phyloP scores from a whole-genome alignment of 1,140 invertebrate genomes.

The Dendroctonus ponderosae region DNA sequence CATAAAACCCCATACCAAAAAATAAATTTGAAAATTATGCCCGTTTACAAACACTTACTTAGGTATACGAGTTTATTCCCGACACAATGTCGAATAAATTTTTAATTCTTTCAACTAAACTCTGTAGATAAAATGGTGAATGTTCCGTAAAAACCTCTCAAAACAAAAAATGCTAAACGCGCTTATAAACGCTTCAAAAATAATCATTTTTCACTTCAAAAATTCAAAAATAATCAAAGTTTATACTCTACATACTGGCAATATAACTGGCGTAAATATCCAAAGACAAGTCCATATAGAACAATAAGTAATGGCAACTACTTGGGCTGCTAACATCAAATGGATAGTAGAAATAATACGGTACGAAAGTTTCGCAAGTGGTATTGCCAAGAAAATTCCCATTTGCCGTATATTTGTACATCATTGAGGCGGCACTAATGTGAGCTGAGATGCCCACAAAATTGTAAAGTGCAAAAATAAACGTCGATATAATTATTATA shows the following conservation, averaged over 20 bases:
- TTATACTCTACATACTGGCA: too few relatives aligned
- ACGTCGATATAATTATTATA: slow-evolving; percentile 2
- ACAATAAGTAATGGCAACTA: slow-evolving; percentile 23
- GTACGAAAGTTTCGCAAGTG: slow-evolving; percentile 20
- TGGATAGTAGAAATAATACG: slow-evolving; percentile 25
- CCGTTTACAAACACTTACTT: too few relatives aligned
- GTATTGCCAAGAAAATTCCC: slow-evolving; percentile 9
- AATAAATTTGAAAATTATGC: too few relatives aligned
- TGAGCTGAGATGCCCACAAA: slow-evolving; percentile 28
- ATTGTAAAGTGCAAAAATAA: slow-evolving; percentile 22
- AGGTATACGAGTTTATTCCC: too few relatives aligned
- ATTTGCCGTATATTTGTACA: slow-evolving; percentile 12
- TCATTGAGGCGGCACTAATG: slow-evolving; percentile 9
- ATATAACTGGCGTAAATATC: slow-evolving; percentile 25
- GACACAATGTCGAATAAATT: too few relatives aligned
- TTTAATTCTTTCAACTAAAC: too few relatives aligned
- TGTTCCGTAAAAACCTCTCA: background rate
- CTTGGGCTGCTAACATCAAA: slow-evolving; percentile 23
- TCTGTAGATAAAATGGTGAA: background rate
- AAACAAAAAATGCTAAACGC: too few relatives aligned
- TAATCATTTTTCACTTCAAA: too few relatives aligned
- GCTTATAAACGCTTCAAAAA: too few relatives aligned
- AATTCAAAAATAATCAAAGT: too few relatives aligned
- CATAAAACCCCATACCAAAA: too few relatives aligned
- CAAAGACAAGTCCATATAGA: slow-evolving; percentile 25